These are phyloP conservation scores for Stenodera caucasica DNA, from an alignment of 2,888 invertebrate species.

Conservation along the genomic window DNA sequence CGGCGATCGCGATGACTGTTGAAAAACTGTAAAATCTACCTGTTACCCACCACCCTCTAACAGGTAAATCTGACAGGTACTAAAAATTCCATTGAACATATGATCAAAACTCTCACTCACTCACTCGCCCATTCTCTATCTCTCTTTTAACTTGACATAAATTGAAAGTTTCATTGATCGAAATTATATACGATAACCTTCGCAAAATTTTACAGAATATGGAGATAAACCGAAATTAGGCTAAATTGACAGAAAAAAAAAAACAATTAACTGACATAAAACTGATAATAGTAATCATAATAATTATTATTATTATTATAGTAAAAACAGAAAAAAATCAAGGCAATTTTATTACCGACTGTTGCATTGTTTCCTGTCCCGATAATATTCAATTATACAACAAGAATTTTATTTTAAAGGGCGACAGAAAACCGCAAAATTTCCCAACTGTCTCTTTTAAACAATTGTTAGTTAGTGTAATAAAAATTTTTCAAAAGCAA, in stretches of 20 bases:
- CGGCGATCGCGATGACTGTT: conserved; percentile 11
- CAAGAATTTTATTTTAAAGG: neutral
- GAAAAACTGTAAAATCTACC: conserved; percentile 16
- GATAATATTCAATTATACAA: neutral
- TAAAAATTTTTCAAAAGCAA: neutral
- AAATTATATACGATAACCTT: neutral
- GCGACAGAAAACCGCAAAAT: neutral
- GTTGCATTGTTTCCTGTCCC: neutral
- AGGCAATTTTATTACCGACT: neutral
- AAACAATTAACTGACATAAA: too few species aligned
- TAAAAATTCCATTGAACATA: neutral
- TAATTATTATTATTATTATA: too few species aligned
- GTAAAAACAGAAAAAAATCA: conserved; percentile 3
- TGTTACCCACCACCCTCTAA: conserved; percentile 23
- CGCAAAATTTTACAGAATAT: neutral
- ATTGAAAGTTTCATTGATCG: neutral
- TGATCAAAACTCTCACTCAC: too few species aligned
- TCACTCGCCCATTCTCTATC: too few species aligned
- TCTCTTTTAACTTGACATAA: neutral
- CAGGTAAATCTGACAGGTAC: conserved; percentile 34
- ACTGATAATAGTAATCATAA: neutral
- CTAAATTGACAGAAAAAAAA: neutral
- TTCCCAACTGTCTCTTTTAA: neutral
- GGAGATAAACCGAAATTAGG: neutral
- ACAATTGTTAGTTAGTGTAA: neutral